Conservation (phyloP, 2,797 vertebrate species). For the Sebastes matsubarae region DNA sequence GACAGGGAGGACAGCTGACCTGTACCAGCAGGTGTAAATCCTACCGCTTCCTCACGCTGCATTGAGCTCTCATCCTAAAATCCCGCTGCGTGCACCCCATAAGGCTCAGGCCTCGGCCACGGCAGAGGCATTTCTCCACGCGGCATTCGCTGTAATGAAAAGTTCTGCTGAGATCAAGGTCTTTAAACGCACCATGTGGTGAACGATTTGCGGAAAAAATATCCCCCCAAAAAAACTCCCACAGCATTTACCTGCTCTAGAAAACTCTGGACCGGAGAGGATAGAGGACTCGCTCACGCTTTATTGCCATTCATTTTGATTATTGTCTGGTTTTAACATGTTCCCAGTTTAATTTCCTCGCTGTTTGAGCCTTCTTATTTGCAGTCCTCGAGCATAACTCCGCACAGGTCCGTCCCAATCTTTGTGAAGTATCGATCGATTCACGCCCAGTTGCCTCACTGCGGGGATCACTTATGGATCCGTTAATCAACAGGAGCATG, state of each 20-base stretch:
- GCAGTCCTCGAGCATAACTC: not conserved
- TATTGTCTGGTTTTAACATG: not conserved
- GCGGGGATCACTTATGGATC: conserved; percentile 48
- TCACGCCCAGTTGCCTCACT: conserved; percentile 35
- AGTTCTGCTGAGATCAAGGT: conserved; percentile 53
- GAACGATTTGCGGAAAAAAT: conserved; percentile 15
- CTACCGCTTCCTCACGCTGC: conserved; percentile 34
- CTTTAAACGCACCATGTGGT: conserved; percentile 37
- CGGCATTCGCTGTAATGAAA: conserved; percentile 48
- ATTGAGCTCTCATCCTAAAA: conserved; percentile 40
- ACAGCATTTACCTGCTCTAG: not conserved
- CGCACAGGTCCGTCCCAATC: not conserved
- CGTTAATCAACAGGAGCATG: conserved; percentile 40
- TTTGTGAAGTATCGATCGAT: conserved; percentile 45
- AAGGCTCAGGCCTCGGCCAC: conserved; percentile 29
- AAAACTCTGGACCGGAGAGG: conserved; percentile 13
- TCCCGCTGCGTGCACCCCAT: conserved; percentile 32
- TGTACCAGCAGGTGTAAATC: conserved; percentile 42
- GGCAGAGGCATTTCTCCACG: conserved; percentile 32
- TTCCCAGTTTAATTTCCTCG: conserved; percentile 19
- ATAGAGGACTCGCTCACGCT: conserved; percentile 34
- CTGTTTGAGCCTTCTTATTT: conserved; percentile 23
- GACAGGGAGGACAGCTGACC: conserved; percentile 26
- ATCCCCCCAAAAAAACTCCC: not conserved
- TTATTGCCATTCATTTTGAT: conserved; percentile 56